A percentile compares a stretch with the other conserved stretches of the same genome.
These are phyloP conservation scores for Hydrozoanthus gracilis DNA, from an alignment of 92 coral and sea anemone species.

Conservation along the genomic window DNA sequence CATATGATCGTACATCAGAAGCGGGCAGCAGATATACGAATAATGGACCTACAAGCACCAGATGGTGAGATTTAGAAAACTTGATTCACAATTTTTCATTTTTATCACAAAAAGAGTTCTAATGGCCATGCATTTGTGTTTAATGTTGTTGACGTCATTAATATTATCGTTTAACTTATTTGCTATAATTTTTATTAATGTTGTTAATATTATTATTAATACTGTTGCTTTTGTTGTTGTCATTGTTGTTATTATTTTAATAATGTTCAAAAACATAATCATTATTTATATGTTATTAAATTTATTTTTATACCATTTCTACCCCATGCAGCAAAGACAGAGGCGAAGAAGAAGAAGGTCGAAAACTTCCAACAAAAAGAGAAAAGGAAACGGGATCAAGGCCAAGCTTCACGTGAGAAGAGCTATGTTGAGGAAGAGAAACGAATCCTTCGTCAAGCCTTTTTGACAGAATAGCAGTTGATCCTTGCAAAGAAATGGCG, in stretches of 20 bases:
- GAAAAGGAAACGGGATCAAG: constrained; percentile 74
- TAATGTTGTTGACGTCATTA: no score
- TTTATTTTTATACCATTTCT: no score
- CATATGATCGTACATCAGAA: constrained; percentile 91
- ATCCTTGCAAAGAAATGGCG: background rate
- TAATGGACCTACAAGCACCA: constrained; percentile 58
- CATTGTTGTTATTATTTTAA: no score
- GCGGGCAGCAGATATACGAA: constrained; percentile 70
- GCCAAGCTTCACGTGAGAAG: constrained; percentile 69
- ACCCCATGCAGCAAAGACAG: constrained; percentile 55
- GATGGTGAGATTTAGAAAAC: constrained; percentile 8
- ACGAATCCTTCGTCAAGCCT: constrained; percentile 65
- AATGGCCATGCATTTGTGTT: no score
- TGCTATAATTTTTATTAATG: no score
- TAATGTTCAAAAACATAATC: no score
- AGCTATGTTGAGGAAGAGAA: constrained; percentile 78
- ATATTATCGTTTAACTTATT: no score
- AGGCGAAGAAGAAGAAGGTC: constrained; percentile 71
- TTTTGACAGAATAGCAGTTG: constrained; percentile 1
- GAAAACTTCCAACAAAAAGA: constrained; percentile 69
- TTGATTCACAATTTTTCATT: no score
- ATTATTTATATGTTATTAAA: no score
- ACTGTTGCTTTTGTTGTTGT: no score
- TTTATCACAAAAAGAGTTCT: no score
- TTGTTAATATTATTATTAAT: no score